phyloP scores from a whole-genome alignment of 2,113 vertebrate genomes.

The Malurus melanocephalus region DNA sequence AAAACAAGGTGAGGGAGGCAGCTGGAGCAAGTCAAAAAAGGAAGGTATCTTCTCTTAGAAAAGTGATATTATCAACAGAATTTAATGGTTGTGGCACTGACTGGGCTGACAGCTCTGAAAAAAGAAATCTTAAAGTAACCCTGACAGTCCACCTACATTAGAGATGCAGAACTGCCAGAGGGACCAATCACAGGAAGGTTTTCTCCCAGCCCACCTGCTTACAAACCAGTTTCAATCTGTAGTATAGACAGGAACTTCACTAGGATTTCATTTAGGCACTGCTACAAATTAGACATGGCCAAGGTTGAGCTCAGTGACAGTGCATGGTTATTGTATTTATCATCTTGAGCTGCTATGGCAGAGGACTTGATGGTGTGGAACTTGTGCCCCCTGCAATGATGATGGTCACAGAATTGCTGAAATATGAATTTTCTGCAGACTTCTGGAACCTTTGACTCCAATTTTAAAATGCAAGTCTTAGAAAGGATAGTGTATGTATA shows the following conservation, averaged over 20 bases:
- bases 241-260: neutral
- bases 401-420: rapidly evolving
- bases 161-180: neutral
- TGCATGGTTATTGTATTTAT: neutral
- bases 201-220: neutral
- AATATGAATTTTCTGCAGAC: neutral
- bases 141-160: neutral
- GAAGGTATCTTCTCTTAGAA: neutral
- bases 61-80: neutral
- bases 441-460: neutral
- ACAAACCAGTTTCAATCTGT: neutral
- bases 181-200: neutral
- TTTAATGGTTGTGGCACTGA: neutral
- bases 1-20: neutral
- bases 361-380: neutral
- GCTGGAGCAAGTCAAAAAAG: neutral
- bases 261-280: neutral
- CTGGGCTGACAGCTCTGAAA: neutral
- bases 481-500: neutral
- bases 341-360: neutral
- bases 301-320: neutral
- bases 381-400: rapidly evolving
- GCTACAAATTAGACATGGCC: neutral
- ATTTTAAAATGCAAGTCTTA: neutral
- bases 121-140: neutral